phyloP scores from a whole-genome alignment of 2,888 invertebrate genomes.

The Andrena camellia region DNA sequence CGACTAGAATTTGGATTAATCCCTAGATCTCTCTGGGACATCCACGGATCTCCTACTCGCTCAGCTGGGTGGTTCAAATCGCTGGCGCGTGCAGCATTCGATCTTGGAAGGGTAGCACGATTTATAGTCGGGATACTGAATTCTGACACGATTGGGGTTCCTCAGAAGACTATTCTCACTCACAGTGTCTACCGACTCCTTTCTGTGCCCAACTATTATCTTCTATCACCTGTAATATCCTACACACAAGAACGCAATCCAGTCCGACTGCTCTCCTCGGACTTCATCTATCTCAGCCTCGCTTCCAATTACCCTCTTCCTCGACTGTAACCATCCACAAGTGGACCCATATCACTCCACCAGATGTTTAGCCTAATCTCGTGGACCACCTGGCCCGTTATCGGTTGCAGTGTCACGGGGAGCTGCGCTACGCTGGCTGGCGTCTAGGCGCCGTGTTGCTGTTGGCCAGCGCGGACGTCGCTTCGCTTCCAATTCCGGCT shows the following conservation, averaged over 20 bases:
- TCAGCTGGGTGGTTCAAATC: background rate
- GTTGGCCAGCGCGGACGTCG: conserved; percentile 89
- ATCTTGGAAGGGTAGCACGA: background rate
- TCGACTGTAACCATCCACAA: background rate
- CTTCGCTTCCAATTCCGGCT: conserved; percentile 84
- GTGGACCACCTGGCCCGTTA: background rate
- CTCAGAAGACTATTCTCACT: no score
- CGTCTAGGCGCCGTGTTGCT: conserved; percentile 87
- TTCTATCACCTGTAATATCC: no score
- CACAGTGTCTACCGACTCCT: no score
- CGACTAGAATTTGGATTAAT: background rate
- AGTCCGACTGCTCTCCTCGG: no score
- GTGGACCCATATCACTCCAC: background rate
- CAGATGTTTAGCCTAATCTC: conserved; percentile 1
- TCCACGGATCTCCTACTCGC: background rate
- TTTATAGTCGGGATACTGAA: no score
- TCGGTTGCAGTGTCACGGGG: conserved; percentile 82
- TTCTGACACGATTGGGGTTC: no score
- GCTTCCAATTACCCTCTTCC: no score
- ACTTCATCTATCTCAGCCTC: no score
- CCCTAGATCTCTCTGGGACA: background rate
- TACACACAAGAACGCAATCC: no score
- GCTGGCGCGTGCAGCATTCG: no score
- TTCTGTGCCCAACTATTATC: no score
- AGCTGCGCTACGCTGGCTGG: conserved; percentile 83